Percentiles rank a stretch among this genome's conserved stretches.
Conservation (phyloP, 2,113 vertebrate species). For the Psophia crepitans region DNA sequence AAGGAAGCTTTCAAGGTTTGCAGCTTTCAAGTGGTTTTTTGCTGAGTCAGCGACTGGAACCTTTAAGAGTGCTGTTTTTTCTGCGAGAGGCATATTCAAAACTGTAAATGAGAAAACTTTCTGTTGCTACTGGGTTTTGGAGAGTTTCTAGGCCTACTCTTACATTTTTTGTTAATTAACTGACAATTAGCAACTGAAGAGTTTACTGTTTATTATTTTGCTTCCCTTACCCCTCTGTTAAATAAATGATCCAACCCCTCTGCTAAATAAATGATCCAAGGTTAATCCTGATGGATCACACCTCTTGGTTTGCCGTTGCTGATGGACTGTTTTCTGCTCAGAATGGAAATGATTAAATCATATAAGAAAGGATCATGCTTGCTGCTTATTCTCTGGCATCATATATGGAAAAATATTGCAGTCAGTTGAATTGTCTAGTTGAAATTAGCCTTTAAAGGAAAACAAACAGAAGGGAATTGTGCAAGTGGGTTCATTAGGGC, state of each 20-base stretch:
- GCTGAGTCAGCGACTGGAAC: not conserved
- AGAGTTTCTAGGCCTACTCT: not conserved
- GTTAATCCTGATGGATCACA: constrained; percentile 49
- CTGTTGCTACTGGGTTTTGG: not conserved
- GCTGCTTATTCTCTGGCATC: constrained; percentile 72
- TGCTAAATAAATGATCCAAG: constrained; percentile 52
- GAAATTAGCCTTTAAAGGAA: constrained; percentile 78
- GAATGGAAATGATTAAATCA: constrained; percentile 80
- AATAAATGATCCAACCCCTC: constrained; percentile 48
- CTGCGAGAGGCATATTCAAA: not conserved
- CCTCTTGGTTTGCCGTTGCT: constrained; percentile 69
- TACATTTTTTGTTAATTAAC: constrained; percentile 16
- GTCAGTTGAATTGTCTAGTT: constrained; percentile 71
- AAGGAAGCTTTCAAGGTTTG: not conserved
- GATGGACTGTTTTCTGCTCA: constrained; percentile 70
- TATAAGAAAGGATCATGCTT: constrained; percentile 74
- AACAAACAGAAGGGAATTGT: constrained; percentile 69
- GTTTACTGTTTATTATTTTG: constrained; percentile 30
- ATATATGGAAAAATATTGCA: constrained; percentile 79
- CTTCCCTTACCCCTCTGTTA: constrained; percentile 32
- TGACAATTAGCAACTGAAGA: not conserved
- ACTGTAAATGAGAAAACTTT: not conserved
- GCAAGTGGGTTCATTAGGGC: constrained; percentile 63
- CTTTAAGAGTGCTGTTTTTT: not conserved
- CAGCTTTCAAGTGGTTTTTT: not conserved